Conservation (phyloP, 2,113 vertebrate species). For the Chloropsis hardwickii region DNA sequence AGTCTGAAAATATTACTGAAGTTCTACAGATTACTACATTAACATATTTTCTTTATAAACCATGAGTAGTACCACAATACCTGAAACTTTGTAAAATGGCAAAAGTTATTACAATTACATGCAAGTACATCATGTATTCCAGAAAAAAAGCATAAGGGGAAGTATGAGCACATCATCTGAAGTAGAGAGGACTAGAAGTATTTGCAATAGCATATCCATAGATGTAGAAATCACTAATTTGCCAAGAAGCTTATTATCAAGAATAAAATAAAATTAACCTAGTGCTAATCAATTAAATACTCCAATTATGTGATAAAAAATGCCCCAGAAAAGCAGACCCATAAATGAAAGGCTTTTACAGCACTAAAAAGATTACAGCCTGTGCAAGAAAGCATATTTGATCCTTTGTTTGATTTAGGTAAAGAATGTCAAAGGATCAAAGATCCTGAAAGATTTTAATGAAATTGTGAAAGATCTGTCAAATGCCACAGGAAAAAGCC, state of each 20-base stretch:
- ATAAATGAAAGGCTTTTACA: not conserved
- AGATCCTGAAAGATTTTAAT: not conserved
- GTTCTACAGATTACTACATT: not conserved
- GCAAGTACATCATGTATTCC: not conserved
- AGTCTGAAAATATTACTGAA: not conserved
- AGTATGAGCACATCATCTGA: not conserved
- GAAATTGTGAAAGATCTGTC: not conserved
- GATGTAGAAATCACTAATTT: not conserved
- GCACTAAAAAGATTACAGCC: not conserved
- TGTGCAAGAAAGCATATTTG: not conserved
- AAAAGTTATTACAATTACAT: not conserved
- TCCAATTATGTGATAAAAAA: not conserved
- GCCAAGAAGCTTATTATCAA: not conserved
- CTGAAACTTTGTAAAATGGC: not conserved
- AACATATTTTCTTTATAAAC: not conserved
- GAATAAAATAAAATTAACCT: not conserved
- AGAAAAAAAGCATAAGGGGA: not conserved
- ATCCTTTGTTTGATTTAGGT: not conserved
- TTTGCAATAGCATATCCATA: not conserved
- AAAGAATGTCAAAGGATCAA: not conserved
- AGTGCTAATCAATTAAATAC: not conserved
- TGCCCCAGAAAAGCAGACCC: not conserved
- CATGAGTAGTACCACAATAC: not conserved
- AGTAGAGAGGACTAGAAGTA: not conserved
- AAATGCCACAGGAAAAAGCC: not conserved